phyloP scores from a whole-genome alignment of 2,113 vertebrate genomes.

The Notechis scutatus region DNA sequence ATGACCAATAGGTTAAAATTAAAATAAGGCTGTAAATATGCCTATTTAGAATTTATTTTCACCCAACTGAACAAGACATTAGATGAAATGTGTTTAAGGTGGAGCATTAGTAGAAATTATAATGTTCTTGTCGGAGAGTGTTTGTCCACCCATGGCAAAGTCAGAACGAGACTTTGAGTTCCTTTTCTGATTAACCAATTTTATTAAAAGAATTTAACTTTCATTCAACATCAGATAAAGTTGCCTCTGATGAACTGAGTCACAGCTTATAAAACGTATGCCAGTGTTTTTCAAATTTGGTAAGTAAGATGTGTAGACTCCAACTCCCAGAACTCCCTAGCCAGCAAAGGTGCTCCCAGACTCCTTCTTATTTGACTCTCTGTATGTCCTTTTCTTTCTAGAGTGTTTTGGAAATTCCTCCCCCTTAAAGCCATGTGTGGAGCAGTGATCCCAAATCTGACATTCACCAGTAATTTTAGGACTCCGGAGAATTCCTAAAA shows the following conservation, averaged over 20 bases:
- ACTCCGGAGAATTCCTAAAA: not conserved
- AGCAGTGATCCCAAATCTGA: not conserved
- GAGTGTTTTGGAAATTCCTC: not conserved
- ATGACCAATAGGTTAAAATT: not conserved
- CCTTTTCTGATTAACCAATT: not conserved
- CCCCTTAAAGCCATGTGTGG: not conserved
- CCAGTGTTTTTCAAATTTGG: not conserved
- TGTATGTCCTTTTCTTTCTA: not conserved
- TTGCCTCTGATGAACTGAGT: not conserved
- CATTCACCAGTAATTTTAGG: not conserved
- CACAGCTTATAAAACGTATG: not conserved
- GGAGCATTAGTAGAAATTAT: not conserved
- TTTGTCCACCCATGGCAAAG: not conserved
- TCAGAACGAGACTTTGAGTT: not conserved
- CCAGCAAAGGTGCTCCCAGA: not conserved
- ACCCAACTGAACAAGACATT: not conserved
- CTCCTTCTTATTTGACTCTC: not conserved
- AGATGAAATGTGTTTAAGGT: not conserved
- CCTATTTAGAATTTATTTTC: not conserved
- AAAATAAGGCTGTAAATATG: not conserved
- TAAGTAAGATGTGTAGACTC: not conserved
- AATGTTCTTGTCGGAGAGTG: not conserved
- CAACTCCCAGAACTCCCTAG: not conserved
- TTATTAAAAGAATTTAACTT: not conserved
- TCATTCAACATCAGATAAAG: not conserved